phyloP scores from a whole-genome alignment of 2,888 invertebrate species.

The Dicyrtoma fusca region DNA sequence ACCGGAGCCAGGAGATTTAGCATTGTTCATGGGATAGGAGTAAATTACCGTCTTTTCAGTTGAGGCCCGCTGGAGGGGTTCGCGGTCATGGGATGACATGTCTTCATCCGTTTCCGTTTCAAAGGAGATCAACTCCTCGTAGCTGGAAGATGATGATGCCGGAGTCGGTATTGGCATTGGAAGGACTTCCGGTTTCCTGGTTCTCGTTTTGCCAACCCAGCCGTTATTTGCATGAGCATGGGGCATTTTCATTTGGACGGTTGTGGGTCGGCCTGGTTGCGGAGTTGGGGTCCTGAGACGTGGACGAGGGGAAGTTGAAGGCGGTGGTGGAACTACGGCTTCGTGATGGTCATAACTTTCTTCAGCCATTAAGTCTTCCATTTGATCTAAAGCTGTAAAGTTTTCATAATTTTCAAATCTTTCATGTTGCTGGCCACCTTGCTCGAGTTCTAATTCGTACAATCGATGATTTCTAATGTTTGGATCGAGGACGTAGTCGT shows the following conservation, averaged over 20 bases:
- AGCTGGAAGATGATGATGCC: constrained; percentile 18
- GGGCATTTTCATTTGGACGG: not conserved
- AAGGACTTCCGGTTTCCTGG: not conserved
- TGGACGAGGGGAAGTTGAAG: not conserved
- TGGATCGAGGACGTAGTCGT: constrained; percentile 47
- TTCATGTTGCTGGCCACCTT: constrained; percentile 7
- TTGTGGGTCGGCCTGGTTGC: not conserved
- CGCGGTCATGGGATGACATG: constrained; percentile 19
- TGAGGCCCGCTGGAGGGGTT: constrained; percentile 48
- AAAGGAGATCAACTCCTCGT: constrained; percentile 23
- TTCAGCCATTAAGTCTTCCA: constrained; percentile 54
- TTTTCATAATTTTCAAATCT: constrained; percentile 52
- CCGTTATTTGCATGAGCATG: constrained; percentile 8
- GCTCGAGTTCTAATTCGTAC: constrained; percentile 43
- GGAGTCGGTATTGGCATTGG: not conserved
- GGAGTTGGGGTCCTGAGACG: not conserved
- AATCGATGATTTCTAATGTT: constrained; percentile 54
- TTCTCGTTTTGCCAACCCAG: not conserved
- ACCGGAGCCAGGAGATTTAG: too few species aligned
- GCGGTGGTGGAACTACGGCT: not conserved
- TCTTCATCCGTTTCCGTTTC: not conserved
- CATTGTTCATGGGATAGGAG: constrained; percentile 3
- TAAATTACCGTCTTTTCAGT: constrained; percentile 48
- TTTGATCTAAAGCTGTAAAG: constrained; percentile 54
- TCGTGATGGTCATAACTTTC: constrained; percentile 34